Evolutionary conservation across 2,888 invertebrate genomes (phyloP).

Genomic region (Dromius quadrimaculatus): DNA sequence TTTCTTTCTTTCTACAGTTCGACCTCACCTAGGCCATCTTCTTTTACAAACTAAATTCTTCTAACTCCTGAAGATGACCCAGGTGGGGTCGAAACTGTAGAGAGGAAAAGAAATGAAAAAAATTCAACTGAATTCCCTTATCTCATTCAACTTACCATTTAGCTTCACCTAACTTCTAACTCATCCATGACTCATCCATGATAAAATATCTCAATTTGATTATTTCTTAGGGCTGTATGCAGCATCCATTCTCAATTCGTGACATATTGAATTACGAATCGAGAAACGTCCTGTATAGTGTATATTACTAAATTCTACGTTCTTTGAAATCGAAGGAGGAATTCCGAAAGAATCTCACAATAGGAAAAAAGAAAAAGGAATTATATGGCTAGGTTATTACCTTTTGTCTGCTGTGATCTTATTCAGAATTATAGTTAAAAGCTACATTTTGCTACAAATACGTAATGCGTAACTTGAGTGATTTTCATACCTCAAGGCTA

Average conservation of each 20-base stretch:
- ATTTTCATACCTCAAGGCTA: too few relatives aligned
- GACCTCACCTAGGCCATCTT: not conserved
- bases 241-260: not conserved
- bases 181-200: too few relatives aligned
- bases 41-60: not conserved
- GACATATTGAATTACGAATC: slow-evolving; percentile 48
- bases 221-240: slow-evolving; percentile 20
- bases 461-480: too few relatives aligned
- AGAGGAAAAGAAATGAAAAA: slow-evolving; percentile 2
- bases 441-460: too few relatives aligned
- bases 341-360: slow-evolving; percentile 49
- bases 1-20: too few relatives aligned
- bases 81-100: too few relatives aligned
- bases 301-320: slow-evolving; percentile 49
- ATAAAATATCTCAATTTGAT: too few relatives aligned
- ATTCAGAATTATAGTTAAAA: too few relatives aligned
- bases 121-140: not conserved
- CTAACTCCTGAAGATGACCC: not conserved
- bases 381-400: too few relatives aligned
- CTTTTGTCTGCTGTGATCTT: too few relatives aligned
- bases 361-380: slow-evolving; percentile 27
- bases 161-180: too few relatives aligned
- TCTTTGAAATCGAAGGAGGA: slow-evolving; percentile 44
- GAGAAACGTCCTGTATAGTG: slow-evolving; percentile 9
- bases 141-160: slow-evolving; percentile 1